Conservation (phyloP, 2,113 vertebrate genomes). For the Siniperca knerii region DNA sequence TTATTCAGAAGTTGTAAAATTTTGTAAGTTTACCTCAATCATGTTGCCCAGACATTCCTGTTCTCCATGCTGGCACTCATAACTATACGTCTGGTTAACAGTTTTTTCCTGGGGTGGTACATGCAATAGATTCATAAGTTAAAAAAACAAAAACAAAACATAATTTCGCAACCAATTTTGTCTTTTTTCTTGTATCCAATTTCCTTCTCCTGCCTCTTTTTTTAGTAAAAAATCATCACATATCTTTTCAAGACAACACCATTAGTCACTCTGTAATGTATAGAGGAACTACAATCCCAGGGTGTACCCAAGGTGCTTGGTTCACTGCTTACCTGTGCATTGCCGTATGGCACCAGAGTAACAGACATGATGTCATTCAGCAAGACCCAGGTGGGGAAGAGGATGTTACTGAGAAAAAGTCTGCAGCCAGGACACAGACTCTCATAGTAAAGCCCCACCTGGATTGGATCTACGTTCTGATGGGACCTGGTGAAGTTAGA, state of each 20-base stretch:
- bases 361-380: constrained; percentile 83
- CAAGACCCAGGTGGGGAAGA: constrained; percentile 89
- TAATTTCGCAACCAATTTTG: background rate
- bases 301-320: background rate
- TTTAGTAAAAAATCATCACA: background rate
- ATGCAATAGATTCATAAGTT: background rate
- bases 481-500: constrained; percentile 63
- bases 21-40: constrained; percentile 88
- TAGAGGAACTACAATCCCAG: background rate
- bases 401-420: constrained; percentile 69
- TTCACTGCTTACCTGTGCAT: constrained; percentile 85
- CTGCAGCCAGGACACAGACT: constrained; percentile 89
- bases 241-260: background rate
- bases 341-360: constrained; percentile 92
- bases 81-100: constrained; percentile 82
- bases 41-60: constrained; percentile 93
- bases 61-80: constrained; percentile 91
- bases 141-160: background rate
- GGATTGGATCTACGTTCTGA: background rate
- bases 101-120: constrained; percentile 84
- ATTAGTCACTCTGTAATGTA: background rate
- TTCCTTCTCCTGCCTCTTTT: background rate
- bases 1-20: background rate
- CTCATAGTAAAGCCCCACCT: constrained; percentile 90
- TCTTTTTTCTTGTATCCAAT: background rate